These are phyloP conservation scores for Siniperca obscura DNA, from an alignment of 2,797 vertebrate species.

Conservation along the genomic window DNA sequence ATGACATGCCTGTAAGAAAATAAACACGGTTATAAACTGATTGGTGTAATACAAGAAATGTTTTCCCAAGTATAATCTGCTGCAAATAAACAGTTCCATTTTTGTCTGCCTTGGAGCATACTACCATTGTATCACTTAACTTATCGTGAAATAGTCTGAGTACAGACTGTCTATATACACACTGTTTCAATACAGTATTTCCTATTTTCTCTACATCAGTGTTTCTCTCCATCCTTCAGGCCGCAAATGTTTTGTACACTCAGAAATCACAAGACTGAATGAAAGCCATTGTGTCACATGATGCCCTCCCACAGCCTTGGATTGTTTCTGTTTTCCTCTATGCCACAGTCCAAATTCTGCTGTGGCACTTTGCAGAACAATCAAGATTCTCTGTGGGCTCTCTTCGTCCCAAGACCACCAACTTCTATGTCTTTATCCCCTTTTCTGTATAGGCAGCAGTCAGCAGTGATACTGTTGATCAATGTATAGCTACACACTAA, in stretches of 20 bases:
- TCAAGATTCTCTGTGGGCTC: slow-evolving; percentile 13
- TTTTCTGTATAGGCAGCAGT: slow-evolving; percentile 14
- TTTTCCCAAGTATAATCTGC: background rate
- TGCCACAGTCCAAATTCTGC: slow-evolving; percentile 33
- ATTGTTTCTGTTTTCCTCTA: slow-evolving; percentile 50
- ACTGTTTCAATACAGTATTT: slow-evolving; percentile 13
- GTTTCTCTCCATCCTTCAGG: slow-evolving; percentile 45
- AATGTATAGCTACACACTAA: background rate
- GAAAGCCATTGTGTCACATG: slow-evolving; percentile 75
- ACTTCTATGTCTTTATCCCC: background rate
- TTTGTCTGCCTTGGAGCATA: slow-evolving; percentile 12
- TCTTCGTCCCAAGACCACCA: slow-evolving; percentile 26
- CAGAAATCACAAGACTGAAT: slow-evolving; percentile 81
- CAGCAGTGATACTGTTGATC: slow-evolving; percentile 36
- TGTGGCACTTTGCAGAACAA: slow-evolving; percentile 22
- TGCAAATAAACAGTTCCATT: slow-evolving; percentile 14
- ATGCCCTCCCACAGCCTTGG: slow-evolving; percentile 40
- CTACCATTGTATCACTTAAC: background rate
- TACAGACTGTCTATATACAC: background rate
- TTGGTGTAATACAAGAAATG: slow-evolving; percentile 1
- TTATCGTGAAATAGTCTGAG: slow-evolving; percentile 2
- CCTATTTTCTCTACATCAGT: slow-evolving; percentile 13
- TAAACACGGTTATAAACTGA: slow-evolving; percentile 15
- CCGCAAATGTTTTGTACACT: slow-evolving; percentile 66
- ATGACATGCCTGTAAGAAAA: slow-evolving; percentile 18